Evolutionary conservation across 2,888 invertebrate species (phyloP).

Genomic region (Lissonota sp.): DNA sequence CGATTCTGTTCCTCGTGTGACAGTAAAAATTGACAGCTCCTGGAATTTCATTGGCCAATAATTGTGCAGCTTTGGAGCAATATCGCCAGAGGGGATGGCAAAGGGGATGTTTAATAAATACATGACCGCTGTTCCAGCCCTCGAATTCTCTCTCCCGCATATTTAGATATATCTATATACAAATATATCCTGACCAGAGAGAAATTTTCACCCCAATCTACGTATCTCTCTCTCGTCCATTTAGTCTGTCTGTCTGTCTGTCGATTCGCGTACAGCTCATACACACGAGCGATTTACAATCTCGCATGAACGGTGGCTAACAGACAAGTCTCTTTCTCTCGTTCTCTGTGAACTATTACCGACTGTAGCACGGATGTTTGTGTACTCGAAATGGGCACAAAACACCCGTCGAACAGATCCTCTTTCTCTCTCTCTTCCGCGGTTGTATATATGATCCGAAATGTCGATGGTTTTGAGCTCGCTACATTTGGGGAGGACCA

Average conservation of each 20-base stretch:
- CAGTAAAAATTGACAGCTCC: no score
- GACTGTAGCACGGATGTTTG: slow-evolving; percentile 46
- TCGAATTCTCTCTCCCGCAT: slow-evolving; percentile 20
- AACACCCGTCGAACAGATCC: slow-evolving; percentile 35
- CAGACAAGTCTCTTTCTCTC: slow-evolving; percentile 24
- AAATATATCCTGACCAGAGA: no score
- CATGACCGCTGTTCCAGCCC: slow-evolving; percentile 67
- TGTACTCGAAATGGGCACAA: slow-evolving; percentile 42
- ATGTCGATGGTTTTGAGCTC: slow-evolving; percentile 55
- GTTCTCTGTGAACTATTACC: slow-evolving; percentile 30
- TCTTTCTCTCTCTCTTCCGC: slow-evolving; percentile 8
- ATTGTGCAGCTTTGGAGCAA: slow-evolving; percentile 24
- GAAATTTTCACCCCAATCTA: neutral
- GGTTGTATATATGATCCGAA: slow-evolving; percentile 61
- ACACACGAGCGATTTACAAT: slow-evolving; percentile 69
- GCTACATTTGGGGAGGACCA: slow-evolving; percentile 26
- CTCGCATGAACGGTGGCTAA: slow-evolving; percentile 50
- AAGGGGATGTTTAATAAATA: slow-evolving; percentile 76
- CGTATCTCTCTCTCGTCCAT: slow-evolving; percentile 23
- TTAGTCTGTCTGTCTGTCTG: slow-evolving; percentile 43
- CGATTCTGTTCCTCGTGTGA: no score
- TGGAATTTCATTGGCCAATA: neutral
- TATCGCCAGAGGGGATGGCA: slow-evolving; percentile 32
- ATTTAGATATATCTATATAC: no score
- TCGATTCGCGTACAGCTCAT: slow-evolving; percentile 71